Evolutionary conservation across 2,797 vertebrate species (phyloP), one percentile per base, ranked within the genome.

Genomic region (Anguilla megastoma): DNA sequence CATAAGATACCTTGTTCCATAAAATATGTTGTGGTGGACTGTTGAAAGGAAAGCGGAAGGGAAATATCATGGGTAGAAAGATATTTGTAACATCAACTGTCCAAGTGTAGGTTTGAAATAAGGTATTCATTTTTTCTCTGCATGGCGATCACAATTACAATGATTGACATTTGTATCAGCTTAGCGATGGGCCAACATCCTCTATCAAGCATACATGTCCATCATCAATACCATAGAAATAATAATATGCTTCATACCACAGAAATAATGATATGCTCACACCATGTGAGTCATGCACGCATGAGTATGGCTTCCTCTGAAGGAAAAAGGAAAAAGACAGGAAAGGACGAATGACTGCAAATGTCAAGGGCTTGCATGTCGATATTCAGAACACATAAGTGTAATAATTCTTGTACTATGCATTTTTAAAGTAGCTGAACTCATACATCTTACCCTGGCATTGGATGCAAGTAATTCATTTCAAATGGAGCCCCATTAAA

Each of bases 291-390:
- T 74, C 69, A 74, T 74, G 0, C 69, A 36, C 9, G 27, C 69
- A 12, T 36, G 69, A 27, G 12, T 36, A 33, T 14, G 27, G 69
- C 27, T 27, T 74, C 16, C 69, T 74, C 69, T 30, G 69, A 27
- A 74, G 69, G 18, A 1, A 74, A 74, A 27, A 36, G 69, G 69
- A 74, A 36, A 36, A 74, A 36, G 69, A 74, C 27, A 74, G 30
- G 18, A 74, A 74, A 9, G 9, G 27, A 74, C 27, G 12, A 74
- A 74, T 36, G 27, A 16, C 69, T 10, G 69, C 69, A 33, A 74
- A 74, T 74, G 69, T 74, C 27, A 74, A 74, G 69, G 30, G 69
- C 69, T 74, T 74, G 30, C 69, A 74, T 74, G 69, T 12, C 30
- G 27, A 1, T 33, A 74, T 74, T 12, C 69, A 74, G 69, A 74